A percentile compares a stretch with the other conserved stretches of the same genome.
These are phyloP conservation scores for Seriola quinqueradiata DNA, from an alignment of 2,113 vertebrate species.

Conservation along the genomic window DNA sequence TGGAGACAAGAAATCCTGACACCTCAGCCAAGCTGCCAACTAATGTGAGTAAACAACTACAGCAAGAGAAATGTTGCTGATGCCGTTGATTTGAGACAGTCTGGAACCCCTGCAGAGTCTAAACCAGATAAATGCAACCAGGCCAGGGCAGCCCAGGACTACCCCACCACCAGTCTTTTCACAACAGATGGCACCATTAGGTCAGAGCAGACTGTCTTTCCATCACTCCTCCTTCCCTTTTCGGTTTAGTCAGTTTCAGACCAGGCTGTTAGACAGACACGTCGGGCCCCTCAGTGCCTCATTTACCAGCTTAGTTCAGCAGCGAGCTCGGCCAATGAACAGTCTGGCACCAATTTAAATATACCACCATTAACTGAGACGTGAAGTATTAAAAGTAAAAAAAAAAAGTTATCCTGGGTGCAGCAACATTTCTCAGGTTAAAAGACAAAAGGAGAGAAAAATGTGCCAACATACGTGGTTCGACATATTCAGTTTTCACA, in stretches of 20 bases:
- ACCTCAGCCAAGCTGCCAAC: slow-evolving; percentile 40
- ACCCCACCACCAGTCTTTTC: slow-evolving; percentile 31
- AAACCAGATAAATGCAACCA: slow-evolving; percentile 34
- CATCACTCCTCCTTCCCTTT: slow-evolving; percentile 46
- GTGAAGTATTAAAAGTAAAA: not conserved
- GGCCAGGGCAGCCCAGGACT: slow-evolving; percentile 21
- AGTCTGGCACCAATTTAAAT: slow-evolving; percentile 52
- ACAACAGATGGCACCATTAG: slow-evolving; percentile 69
- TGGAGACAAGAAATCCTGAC: slow-evolving; percentile 41
- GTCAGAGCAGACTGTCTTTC: slow-evolving; percentile 63
- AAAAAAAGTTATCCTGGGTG: not conserved
- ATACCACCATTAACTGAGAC: slow-evolving; percentile 10
- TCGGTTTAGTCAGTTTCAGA: slow-evolving; percentile 40
- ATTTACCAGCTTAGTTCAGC: slow-evolving; percentile 48
- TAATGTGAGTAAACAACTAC: slow-evolving; percentile 54
- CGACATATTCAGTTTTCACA: no score
- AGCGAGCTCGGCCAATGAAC: slow-evolving; percentile 32
- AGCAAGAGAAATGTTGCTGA: slow-evolving; percentile 30
- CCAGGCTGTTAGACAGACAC: slow-evolving; percentile 63
- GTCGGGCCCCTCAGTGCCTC: slow-evolving; percentile 53
- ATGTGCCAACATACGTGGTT: no score
- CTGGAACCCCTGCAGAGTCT: slow-evolving; percentile 48
- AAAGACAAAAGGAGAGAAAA: no score
- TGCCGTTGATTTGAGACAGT: slow-evolving; percentile 40
- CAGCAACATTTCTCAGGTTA: not conserved